These are phyloP conservation scores for Mystacides longicornis DNA, from an alignment of 2,888 invertebrate species.

Conservation along the genomic window DNA sequence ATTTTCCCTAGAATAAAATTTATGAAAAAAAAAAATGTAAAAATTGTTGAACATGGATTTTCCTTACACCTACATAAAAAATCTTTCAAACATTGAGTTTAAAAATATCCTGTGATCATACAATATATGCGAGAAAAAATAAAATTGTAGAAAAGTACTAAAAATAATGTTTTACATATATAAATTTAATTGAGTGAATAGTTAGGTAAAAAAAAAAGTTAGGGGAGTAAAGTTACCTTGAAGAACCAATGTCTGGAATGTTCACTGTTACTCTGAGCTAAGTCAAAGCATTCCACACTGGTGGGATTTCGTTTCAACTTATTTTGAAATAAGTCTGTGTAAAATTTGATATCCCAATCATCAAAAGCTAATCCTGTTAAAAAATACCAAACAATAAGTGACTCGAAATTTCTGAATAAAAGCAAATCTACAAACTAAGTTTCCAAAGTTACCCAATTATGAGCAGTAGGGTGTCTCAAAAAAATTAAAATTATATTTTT, in stretches of 20 bases:
- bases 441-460: no score
- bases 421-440: no score
- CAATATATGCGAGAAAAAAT: no score
- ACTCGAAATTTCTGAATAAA: background rate
- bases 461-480: background rate
- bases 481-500: background rate
- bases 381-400: conserved; percentile 3
- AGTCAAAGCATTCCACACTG: conserved; percentile 94
- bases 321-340: conserved; percentile 76
- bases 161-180: background rate
- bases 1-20: conserved; percentile 54
- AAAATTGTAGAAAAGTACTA: background rate
- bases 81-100: no score
- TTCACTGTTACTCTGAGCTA: conserved; percentile 97
- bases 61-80: no score
- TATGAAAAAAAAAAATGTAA: no score
- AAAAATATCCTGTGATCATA: no score
- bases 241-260: conserved; percentile 99
- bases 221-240: conserved; percentile 48
- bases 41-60: no score
- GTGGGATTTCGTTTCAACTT: conserved; percentile 87
- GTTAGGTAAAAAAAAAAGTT: background rate
- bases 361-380: conserved; percentile 82
- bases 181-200: background rate
- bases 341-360: conserved; percentile 86